Conservation (phyloP, 2,797 vertebrate species). For the Coluber constrictor region DNA sequence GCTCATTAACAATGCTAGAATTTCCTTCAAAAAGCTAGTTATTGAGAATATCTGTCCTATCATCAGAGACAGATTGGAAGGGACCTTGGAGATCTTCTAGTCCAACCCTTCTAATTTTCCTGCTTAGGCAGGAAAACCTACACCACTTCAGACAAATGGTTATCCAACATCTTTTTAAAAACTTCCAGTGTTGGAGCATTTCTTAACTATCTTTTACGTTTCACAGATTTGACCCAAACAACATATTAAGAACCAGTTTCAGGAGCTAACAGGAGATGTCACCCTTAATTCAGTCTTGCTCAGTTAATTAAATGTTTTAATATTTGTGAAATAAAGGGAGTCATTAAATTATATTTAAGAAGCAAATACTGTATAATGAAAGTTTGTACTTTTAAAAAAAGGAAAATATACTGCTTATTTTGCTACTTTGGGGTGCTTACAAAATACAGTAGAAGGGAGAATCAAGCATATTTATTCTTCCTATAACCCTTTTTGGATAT, state of each 20-base stretch:
- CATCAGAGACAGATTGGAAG: background rate
- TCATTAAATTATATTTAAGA: conserved; percentile 6
- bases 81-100: no score
- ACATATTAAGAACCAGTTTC: background rate
- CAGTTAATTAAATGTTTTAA: conserved; percentile 3
- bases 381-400: conserved; percentile 3
- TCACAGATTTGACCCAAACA: background rate
- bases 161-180: no score
- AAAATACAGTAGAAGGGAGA: background rate
- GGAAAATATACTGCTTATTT: background rate
- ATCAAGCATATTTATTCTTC: background rate
- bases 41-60: background rate
- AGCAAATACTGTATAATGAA: background rate
- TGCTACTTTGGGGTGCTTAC: background rate
- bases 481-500: conserved; percentile 37
- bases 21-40: background rate
- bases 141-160: no score
- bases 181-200: no score
- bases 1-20: background rate
- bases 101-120: no score
- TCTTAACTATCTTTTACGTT: background rate
- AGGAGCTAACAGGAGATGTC: background rate
- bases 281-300: conserved; percentile 15
- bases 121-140: no score
- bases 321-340: conserved; percentile 1